Percentiles rank a stretch among this genome's conserved stretches.
Evolutionary conservation across 2,888 invertebrate species (phyloP).

Genomic region (Rhagophthalmus giganteus): DNA sequence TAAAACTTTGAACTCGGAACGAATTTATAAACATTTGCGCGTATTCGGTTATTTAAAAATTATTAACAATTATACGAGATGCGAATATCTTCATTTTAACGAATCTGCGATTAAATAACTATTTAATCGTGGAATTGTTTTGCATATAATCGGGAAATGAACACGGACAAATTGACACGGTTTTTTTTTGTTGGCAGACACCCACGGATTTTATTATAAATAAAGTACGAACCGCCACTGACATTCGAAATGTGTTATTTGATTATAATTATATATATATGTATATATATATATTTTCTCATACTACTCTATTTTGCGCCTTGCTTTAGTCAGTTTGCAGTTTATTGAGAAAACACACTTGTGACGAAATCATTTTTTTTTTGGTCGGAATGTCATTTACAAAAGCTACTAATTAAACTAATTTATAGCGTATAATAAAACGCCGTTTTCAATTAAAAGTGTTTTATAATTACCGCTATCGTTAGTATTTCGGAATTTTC

Average conservation of each 20-base stretch:
- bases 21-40: too few relatives aligned
- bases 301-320: conserved; percentile 27
- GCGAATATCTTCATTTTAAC: too few relatives aligned
- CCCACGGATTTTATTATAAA: conserved; percentile 18
- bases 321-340: conserved; percentile 34
- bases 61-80: too few relatives aligned
- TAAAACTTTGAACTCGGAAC: too few relatives aligned
- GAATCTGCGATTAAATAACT: too few relatives aligned
- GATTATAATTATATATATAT: conserved; percentile 48
- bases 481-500: neutral
- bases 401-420: neutral
- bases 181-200: too few relatives aligned
- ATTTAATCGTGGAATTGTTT: too few relatives aligned
- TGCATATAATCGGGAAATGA: too few relatives aligned
- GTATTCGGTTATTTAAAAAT: too few relatives aligned
- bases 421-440: conserved; percentile 1
- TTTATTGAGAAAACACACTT: conserved; percentile 31
- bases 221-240: conserved; percentile 36
- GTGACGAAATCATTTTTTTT: neutral
- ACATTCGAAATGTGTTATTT: conserved; percentile 42
- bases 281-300: conserved; percentile 41
- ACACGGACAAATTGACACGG: too few relatives aligned
- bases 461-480: conserved; percentile 1
- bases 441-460: conserved; percentile 1
- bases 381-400: too few relatives aligned